A percentile compares a stretch with the other conserved stretches of the same genome.
These are phyloP conservation scores for Subacronicta megacephala DNA, from an alignment of 2,888 invertebrate genomes.

Conservation along the genomic window DNA sequence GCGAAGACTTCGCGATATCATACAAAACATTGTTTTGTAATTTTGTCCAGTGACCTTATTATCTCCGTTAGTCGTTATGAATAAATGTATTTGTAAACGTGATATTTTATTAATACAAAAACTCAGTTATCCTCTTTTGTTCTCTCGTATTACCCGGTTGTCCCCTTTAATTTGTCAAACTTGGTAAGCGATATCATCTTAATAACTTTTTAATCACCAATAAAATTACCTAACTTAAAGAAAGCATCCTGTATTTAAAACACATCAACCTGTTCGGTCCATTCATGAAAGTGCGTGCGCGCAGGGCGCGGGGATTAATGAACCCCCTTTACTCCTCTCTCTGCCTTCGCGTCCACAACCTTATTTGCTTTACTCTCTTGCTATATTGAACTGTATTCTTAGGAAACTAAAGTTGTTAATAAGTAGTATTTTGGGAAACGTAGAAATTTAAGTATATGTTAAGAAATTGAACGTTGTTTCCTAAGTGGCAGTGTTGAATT, in stretches of 20 bases:
- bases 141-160: background rate
- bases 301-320: conserved; percentile 90
- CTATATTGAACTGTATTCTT: conserved; percentile 63
- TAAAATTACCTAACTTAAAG: conserved; percentile 14
- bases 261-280: conserved; percentile 89
- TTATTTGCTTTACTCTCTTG: conserved; percentile 47
- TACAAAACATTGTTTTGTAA: conserved; percentile 69
- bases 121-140: conserved; percentile 20
- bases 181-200: background rate
- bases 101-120: conserved; percentile 23
- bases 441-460: conserved; percentile 6
- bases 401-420: conserved; percentile 55
- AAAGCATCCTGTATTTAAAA: conserved; percentile 78
- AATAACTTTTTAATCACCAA: conserved; percentile 1
- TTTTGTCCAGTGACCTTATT: conserved; percentile 66
- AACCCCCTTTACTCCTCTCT: conserved; percentile 79
- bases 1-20: conserved; percentile 60
- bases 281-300: conserved; percentile 90
- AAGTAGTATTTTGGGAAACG: conserved; percentile 33
- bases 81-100: conserved; percentile 53
- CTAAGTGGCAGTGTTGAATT: conserved; percentile 60
- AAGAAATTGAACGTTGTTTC: conserved; percentile 61
- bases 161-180: background rate
- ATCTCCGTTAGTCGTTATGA: conserved; percentile 49
- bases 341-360: conserved; percentile 76